phyloP scores from a whole-genome alignment of 2,888 invertebrate species.

The Caenorhabditis wallacei region DNA sequence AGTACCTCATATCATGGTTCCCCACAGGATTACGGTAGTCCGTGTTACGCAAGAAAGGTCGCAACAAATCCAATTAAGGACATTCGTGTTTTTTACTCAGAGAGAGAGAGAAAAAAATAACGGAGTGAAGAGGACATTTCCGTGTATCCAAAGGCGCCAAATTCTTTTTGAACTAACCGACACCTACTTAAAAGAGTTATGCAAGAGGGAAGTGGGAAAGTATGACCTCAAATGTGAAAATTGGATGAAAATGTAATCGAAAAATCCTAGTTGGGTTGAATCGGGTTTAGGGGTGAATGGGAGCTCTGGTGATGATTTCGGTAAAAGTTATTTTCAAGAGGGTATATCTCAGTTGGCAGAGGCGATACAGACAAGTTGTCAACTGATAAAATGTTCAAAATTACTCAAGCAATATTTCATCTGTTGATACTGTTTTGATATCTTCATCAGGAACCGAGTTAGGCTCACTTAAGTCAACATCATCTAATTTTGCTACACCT shows the following conservation, averaged over 20 bases:
- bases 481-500: too few species aligned
- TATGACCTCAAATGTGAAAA: constrained; percentile 13
- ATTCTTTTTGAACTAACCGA: constrained; percentile 24
- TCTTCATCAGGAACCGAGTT: too few species aligned
- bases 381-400: too few species aligned
- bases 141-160: constrained; percentile 29
- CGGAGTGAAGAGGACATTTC: constrained; percentile 9
- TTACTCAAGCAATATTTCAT: too few species aligned
- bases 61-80: constrained; percentile 44
- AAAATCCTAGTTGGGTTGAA: too few species aligned
- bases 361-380: too few species aligned
- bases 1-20: constrained; percentile 1
- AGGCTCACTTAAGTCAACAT: too few species aligned
- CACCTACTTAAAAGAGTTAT: constrained; percentile 37
- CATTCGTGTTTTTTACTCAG: constrained; percentile 8
- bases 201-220: background rate
- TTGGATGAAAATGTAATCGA: background rate
- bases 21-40: constrained; percentile 19
- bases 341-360: too few species aligned
- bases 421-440: too few species aligned
- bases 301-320: background rate
- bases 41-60: constrained; percentile 33
- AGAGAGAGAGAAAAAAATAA: background rate
- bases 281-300: background rate
- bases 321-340: background rate